Base-by-base conservation (phyloP, 2,888 invertebrate species). In the Drosophila mulleri region DNA sequence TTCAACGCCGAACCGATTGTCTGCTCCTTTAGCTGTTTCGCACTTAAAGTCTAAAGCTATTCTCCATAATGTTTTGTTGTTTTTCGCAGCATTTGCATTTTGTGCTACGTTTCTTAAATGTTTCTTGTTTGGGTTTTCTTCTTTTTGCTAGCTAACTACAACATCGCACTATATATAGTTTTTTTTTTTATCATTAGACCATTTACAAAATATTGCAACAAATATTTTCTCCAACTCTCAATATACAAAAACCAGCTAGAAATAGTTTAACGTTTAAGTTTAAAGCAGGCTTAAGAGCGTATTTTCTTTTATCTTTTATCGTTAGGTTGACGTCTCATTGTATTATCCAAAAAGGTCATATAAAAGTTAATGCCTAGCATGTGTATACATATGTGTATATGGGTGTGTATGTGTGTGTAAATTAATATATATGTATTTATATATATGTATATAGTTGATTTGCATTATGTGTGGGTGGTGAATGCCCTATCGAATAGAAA, bases 181-280 rank as follows among this genome's bases (percentile, higher is more conserved):
- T 80, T 70, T 85, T 29, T 71, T 80, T 70, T 88, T 32, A 86
- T 86, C 86, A 78, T 83, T 80, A 80, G 83, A 83, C 86, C 64
- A 56, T 86, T 88, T 84, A 86, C 72, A 89, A 83, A 78, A 76
- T 83, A 84, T 83, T 84, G 82, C 87, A 84, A 84, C 84, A 86
- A 84, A 80, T 69, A 66, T 68, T 53, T 56, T 53, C 53, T 53
- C 39, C 65, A 29, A 62, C 35, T 66, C 39, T 67, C 64, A 72
- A 80, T 75, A 78, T 78, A 78, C 80, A 78, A 78, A 80, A 88
- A 80, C 72, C 86, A 86, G 89, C 87, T 89, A 89, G 71, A 87
- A 83, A 81, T 84, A 87, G 89, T 78, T 73, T 81, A 89, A 84
- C 84, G 72, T 80, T 83, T 80, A 83, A 76, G 86, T 86, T 88